These are phyloP conservation scores for Petrolisthes cinctipes DNA, from an alignment of 2,888 invertebrate genomes.

Conservation along the genomic window DNA sequence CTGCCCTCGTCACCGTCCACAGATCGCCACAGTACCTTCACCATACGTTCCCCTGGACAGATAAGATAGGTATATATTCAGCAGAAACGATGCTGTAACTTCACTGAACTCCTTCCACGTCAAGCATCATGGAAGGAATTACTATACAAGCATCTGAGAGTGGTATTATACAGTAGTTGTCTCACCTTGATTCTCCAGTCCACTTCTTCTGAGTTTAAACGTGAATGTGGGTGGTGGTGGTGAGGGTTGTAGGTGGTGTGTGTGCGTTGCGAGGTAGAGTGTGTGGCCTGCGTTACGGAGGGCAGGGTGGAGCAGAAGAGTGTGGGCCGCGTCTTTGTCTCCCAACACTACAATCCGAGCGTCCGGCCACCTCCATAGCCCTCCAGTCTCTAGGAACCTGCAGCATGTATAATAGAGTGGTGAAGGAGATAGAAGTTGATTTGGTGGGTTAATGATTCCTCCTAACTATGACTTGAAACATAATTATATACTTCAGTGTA, in stretches of 20 bases:
- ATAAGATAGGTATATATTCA: not conserved
- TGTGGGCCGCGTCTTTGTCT: not conserved
- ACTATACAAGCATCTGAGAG: not conserved
- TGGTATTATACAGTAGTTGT: not conserved
- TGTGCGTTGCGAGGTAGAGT: not conserved
- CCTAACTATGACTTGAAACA: no score
- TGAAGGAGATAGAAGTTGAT: no score
- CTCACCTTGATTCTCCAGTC: not conserved
- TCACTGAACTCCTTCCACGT: no score
- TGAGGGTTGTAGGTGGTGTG: not conserved
- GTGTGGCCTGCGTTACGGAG: not conserved
- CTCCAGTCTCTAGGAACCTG: constrained; percentile 1
- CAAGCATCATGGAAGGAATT: no score
- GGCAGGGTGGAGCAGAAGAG: not conserved
- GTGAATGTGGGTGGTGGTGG: not conserved
- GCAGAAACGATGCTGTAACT: no score
- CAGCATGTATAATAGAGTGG: not conserved
- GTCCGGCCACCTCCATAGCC: not conserved
- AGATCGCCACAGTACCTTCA: not conserved
- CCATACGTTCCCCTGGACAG: not conserved
- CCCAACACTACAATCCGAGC: not conserved
- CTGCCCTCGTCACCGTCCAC: not conserved
- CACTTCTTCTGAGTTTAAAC: no score
- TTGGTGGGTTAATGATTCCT: no score
- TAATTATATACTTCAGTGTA: no score